Evolutionary conservation across 2,113 vertebrate genomes (phyloP).

Genomic region (Psephotus haematonotus): DNA sequence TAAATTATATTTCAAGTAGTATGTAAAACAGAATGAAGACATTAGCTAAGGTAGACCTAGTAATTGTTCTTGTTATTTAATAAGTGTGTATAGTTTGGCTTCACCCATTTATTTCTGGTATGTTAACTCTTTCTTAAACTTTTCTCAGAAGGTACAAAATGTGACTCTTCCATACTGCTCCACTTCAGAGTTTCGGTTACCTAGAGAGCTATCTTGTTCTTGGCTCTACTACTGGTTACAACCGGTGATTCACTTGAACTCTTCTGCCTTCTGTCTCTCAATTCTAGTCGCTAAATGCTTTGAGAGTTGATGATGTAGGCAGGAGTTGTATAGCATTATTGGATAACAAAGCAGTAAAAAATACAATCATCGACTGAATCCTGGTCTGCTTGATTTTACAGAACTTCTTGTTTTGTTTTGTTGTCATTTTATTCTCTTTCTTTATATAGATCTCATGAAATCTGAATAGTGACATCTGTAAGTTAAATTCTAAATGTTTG

Average conservation of each 20-base stretch:
- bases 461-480: not conserved
- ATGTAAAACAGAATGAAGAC: not conserved
- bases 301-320: not conserved
- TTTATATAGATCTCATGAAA: not conserved
- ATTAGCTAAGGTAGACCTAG: not conserved
- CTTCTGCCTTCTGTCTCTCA: not conserved
- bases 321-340: not conserved
- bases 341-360: not conserved
- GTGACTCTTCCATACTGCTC: not conserved
- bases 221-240: not conserved
- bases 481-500: not conserved
- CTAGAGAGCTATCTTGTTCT: not conserved
- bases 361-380: not conserved
- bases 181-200: not conserved
- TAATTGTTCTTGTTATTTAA: not conserved
- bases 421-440: not conserved
- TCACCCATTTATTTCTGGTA: not conserved
- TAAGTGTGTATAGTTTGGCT: not conserved
- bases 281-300: not conserved
- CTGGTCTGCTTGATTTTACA: not conserved
- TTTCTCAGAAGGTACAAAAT: not conserved
- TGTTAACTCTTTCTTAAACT: not conserved
- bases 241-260: not conserved
- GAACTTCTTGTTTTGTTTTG: not conserved
- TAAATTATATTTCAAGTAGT: not conserved